Conservation (phyloP, 1,140 invertebrate genomes). For the Anthonomus grandis region DNA sequence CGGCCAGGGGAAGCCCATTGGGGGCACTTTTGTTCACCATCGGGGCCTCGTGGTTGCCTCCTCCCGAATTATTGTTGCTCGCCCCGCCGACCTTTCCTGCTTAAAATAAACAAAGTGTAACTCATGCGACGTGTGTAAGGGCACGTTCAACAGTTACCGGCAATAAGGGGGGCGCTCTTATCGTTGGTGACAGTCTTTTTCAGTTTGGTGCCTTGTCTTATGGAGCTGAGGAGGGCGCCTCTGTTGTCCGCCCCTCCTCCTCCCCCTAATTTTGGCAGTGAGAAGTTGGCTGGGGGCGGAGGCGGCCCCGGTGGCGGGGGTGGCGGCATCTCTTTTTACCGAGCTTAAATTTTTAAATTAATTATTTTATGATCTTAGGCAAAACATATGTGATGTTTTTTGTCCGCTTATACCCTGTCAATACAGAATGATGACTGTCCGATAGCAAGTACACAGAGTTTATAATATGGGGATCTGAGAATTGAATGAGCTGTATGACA, state of each 20-base stretch:
- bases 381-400: too few relatives aligned
- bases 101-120: not conserved
- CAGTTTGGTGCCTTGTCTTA: constrained; percentile 74
- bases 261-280: constrained; percentile 38
- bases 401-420: too few relatives aligned
- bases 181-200: constrained; percentile 88
- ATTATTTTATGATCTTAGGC: too few relatives aligned
- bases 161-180: constrained; percentile 75
- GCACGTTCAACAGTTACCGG: constrained; percentile 59
- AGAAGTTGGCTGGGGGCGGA: constrained; percentile 56
- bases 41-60: not conserved
- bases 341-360: too few relatives aligned
- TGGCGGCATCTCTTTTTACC: too few relatives aligned
- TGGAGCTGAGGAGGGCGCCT: constrained; percentile 71
- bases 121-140: not conserved
- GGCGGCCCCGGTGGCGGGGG: constrained; percentile 62
- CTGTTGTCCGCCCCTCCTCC: constrained; percentile 58
- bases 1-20: constrained; percentile 62
- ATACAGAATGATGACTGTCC: too few relatives aligned
- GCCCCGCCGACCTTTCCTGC: not conserved
- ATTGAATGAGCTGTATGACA: too few relatives aligned
- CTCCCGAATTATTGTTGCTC: constrained; percentile 2
- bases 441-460: too few relatives aligned
- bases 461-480: too few relatives aligned
- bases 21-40: too few relatives aligned